phyloP scores from a whole-genome alignment of 2,113 vertebrate genomes.

The Labeo catla region DNA sequence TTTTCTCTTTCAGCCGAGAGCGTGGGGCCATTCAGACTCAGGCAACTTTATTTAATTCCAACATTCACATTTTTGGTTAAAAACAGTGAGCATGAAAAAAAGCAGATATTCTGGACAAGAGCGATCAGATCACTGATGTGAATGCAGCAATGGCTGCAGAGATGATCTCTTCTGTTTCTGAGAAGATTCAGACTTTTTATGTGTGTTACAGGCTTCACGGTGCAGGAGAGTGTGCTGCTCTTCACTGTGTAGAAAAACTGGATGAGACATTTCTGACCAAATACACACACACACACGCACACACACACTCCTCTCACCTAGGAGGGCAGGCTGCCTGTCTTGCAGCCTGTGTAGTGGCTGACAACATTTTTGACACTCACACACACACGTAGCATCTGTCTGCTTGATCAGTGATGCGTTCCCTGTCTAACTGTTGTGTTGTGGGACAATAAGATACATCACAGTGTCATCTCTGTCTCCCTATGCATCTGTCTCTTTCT shows the following conservation, averaged over 20 bases:
- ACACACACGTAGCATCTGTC: conserved; percentile 24
- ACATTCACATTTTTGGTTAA: neutral
- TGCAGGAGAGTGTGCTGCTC: neutral
- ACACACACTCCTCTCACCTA: conserved; percentile 33
- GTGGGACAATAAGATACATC: neutral
- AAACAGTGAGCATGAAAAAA: neutral
- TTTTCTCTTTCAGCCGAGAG: conserved; percentile 36
- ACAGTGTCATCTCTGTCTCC: neutral
- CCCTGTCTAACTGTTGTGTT: conserved; percentile 32
- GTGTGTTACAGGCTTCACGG: neutral
- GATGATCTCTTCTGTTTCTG: neutral
- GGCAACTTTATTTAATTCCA: conserved; percentile 23
- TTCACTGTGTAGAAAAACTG: neutral
- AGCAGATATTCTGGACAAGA: neutral
- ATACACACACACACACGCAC: conserved; percentile 30
- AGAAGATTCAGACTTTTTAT: neutral
- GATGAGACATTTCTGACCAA: neutral
- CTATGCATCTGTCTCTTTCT: neutral
- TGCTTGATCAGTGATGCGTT: conserved; percentile 15
- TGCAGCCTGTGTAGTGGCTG: conserved; percentile 30
- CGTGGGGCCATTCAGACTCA: neutral
- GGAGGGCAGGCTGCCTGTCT: conserved; percentile 37
- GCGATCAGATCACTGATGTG: neutral
- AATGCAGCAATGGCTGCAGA: neutral
- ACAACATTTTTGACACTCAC: conserved; percentile 35